Evolutionary conservation across 2,888 invertebrate species (phyloP).

Genomic region (Lasioglossum pauxillum): DNA sequence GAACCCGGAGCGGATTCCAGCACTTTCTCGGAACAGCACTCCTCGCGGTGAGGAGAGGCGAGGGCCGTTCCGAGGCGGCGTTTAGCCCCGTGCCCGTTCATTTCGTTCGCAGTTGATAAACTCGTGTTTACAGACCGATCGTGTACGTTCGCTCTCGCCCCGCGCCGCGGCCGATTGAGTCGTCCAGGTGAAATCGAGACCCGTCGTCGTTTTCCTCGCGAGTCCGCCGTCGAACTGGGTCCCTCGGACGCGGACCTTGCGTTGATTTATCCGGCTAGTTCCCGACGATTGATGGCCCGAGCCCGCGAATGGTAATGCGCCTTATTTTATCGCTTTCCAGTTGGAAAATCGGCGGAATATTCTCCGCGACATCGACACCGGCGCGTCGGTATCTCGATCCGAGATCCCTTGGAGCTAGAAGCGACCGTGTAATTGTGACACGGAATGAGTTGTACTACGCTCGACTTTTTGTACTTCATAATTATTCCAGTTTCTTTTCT

Average conservation of each 20-base stretch:
- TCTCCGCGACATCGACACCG: neutral
- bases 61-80: slow-evolving; percentile 32
- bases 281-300: slow-evolving; percentile 17
- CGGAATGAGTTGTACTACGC: slow-evolving; percentile 7
- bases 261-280: slow-evolving; percentile 6
- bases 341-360: slow-evolving; percentile 11
- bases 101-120: slow-evolving; percentile 59
- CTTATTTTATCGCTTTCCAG: neutral
- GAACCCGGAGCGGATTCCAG: slow-evolving; percentile 63
- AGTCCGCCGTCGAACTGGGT: slow-evolving; percentile 15
- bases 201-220: slow-evolving; percentile 33
- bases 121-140: slow-evolving; percentile 54
- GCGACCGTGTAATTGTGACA: slow-evolving; percentile 13
- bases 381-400: neutral
- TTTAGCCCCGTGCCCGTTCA: slow-evolving; percentile 37
- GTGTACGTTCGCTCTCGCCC: slow-evolving; percentile 16
- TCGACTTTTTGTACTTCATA: neutral
- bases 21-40: slow-evolving; percentile 78
- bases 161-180: slow-evolving; percentile 55
- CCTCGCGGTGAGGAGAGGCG: neutral
- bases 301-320: slow-evolving; percentile 14
- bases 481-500: slow-evolving; percentile 12
- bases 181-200: slow-evolving; percentile 51
- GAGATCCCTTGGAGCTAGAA: neutral
- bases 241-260: neutral